These are phyloP conservation scores for Monomorium pharaonis DNA, from an alignment of 1,140 invertebrate genomes.

Conservation along the genomic window DNA sequence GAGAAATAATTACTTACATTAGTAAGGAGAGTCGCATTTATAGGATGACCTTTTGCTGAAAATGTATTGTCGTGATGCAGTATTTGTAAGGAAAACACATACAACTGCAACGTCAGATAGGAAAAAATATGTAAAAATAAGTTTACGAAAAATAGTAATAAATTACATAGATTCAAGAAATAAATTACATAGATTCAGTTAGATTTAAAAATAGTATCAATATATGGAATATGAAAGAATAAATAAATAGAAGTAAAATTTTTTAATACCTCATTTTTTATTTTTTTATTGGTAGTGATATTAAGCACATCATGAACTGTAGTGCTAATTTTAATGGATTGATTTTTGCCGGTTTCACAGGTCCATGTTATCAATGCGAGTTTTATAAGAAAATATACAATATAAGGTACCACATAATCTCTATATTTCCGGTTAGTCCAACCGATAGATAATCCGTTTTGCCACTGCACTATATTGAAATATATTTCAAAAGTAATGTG, in stretches of 20 bases:
- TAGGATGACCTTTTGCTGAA: constrained; percentile 63
- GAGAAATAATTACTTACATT: constrained; percentile 57
- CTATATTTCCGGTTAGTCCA: neutral
- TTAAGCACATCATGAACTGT: neutral
- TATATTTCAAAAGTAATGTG: neutral
- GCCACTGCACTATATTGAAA: neutral
- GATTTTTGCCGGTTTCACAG: neutral
- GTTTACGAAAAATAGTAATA: neutral
- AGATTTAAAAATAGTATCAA: neutral
- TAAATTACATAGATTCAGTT: neutral
- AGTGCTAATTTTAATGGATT: neutral
- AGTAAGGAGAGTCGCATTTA: constrained; percentile 69
- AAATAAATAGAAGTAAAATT: neutral
- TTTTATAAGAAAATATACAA: neutral
- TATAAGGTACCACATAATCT: neutral
- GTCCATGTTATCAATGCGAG: neutral
- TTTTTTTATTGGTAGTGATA: neutral
- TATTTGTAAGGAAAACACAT: constrained; percentile 75
- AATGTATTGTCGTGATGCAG: constrained; percentile 72
- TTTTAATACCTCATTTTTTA: neutral
- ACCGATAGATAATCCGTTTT: neutral
- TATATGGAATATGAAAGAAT: neutral
- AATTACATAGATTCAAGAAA: neutral
- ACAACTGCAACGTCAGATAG: constrained; percentile 66
- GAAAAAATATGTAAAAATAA: neutral